Base-by-base conservation (phyloP, 2,888 invertebrate species). In the Cyrtodaria siliqua region DNA sequence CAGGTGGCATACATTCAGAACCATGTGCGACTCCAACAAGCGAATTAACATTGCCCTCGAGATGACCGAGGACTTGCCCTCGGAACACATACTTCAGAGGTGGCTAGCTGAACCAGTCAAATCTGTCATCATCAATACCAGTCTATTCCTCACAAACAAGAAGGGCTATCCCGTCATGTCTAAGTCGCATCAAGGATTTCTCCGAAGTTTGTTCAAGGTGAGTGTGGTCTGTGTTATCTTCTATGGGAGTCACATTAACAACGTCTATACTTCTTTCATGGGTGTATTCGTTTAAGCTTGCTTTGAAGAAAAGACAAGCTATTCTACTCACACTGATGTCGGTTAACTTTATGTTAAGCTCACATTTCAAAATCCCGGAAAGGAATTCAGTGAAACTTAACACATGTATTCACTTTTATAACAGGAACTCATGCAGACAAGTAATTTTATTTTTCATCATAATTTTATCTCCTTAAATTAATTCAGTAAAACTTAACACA, bases 31-130 rank as follows among this genome's bases (percentile, higher is more conserved):
- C 77, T 82, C 76, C 60, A 89, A 86, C 81, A 92, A 90, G 79
- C 87, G 95, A 85, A 92, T 97, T 63, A 95, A 96, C 42, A 94
- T 98, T 42, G 96, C 96, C 0, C 93, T 99, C 47, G 96, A 97
- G 92, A 88, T 98, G 33, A 95, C 96, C 52, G 95, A 96, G 52
- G 96, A 98, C 91, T 94, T 97, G 27, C 97, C 98, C 0, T 94
- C 87, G 23, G 87, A 95, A 14, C 93, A 94, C 56, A 95, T 87
- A 2, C 78, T 92, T 12, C 95, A 96, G 26, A 95, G 99, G 73
- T 99, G 99, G 99, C 93, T 97, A 29, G 98, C 98, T 0, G 99
- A 99, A 93, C 98, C 98, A 8, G 95, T 99, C 1, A 97, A 96
- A 92, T 96, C 96, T 74, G 94, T 98, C 44, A 94, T 97, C 55